Conservation (phyloP, 1,140 invertebrate genomes). For the Drosophila ficusphila region DNA sequence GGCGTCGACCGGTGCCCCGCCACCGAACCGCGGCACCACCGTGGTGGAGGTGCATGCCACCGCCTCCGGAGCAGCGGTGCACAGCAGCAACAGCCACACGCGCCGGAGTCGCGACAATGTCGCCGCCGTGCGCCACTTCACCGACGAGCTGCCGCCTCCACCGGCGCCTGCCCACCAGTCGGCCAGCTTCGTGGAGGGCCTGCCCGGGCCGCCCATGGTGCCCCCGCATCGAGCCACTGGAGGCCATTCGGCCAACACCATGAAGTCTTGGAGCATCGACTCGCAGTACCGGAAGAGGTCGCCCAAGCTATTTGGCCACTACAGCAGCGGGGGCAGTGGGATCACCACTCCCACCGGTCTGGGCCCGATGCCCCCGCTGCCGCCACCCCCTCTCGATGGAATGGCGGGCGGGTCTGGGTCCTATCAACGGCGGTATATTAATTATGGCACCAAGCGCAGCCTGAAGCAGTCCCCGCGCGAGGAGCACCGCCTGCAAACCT, state of each 20-base stretch:
- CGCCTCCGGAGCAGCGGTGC: conserved; percentile 62
- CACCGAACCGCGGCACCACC: conserved; percentile 58
- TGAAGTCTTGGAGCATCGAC: conserved; percentile 92
- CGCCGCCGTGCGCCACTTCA: conserved; percentile 67
- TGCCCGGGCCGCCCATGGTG: conserved; percentile 85
- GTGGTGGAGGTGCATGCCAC: conserved; percentile 74
- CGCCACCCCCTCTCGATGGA: conserved; percentile 33
- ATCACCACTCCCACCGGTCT: conserved; percentile 85
- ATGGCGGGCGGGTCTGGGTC: conserved; percentile 74
- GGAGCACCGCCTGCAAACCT: conserved; percentile 89
- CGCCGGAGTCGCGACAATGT: conserved; percentile 73
- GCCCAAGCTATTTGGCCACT: conserved; percentile 71
- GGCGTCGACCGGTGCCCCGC: conserved; percentile 86
- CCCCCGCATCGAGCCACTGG: conserved; percentile 88
- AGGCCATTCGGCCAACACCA: conserved; percentile 86
- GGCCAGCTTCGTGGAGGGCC: conserved; percentile 35
- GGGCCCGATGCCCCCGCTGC: conserved; percentile 84
- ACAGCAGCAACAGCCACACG: conserved; percentile 63
- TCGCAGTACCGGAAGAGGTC: conserved; percentile 88
- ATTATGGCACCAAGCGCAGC: conserved; percentile 79
- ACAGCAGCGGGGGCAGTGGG: conserved; percentile 81
- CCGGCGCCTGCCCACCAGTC: conserved; percentile 65
- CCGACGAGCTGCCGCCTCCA: conserved; percentile 68
- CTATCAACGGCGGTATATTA: conserved; percentile 84
- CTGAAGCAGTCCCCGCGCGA: conserved; percentile 85